Conservation (phyloP, 2,113 vertebrate species). For the Progne subis region DNA sequence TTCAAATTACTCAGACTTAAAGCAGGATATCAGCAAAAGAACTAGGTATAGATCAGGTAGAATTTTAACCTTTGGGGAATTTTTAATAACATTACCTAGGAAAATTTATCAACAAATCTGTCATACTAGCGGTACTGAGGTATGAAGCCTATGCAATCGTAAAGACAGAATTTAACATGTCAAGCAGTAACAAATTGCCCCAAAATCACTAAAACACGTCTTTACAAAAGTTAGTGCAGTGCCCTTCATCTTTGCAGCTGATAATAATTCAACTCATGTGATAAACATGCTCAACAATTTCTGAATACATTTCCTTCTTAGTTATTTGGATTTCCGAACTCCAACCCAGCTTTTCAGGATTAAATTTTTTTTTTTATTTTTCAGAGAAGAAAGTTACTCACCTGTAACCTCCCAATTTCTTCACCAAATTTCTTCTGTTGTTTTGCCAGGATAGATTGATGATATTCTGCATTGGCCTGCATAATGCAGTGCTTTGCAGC, state of each 20-base stretch:
- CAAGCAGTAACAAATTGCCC: background rate
- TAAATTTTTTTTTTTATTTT: background rate
- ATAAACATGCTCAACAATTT: background rate
- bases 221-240: background rate
- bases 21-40: background rate
- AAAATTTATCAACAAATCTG: background rate
- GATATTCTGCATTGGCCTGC: slow-evolving; percentile 95
- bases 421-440: slow-evolving; percentile 98
- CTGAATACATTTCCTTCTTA: background rate
- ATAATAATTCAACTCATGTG: background rate
- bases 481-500: slow-evolving; percentile 98
- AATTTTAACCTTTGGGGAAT: background rate
- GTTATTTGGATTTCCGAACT: background rate
- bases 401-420: slow-evolving; percentile 95
- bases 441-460: slow-evolving; percentile 91
- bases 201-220: background rate
- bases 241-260: background rate
- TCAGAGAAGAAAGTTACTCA: slow-evolving; percentile 45
- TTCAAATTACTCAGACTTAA: background rate
- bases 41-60: background rate
- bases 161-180: background rate
- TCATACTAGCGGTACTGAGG: background rate
- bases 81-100: background rate
- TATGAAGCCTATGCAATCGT: background rate
- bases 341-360: background rate